Conservation (phyloP, 2,797 vertebrate genomes). For the Craterocephalus amniculus region DNA sequence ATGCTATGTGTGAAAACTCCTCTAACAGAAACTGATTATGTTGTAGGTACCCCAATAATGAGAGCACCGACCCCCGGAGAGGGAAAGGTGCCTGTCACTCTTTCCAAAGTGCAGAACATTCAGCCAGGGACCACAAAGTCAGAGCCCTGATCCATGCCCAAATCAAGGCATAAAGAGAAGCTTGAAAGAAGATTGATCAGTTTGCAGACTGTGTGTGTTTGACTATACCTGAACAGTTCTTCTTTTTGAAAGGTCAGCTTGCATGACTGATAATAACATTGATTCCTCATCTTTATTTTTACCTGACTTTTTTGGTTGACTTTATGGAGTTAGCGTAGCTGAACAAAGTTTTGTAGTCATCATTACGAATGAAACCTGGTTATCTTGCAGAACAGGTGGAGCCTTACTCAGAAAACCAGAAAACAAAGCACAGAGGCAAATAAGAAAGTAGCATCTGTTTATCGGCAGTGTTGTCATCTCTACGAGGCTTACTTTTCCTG, state of each 20-base stretch:
- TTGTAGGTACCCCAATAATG: conserved; percentile 84
- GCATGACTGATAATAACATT: conserved; percentile 44
- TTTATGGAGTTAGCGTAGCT: conserved; percentile 14
- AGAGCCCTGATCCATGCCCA: conserved; percentile 85
- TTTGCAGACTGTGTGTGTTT: conserved; percentile 28
- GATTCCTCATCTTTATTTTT: conserved; percentile 42
- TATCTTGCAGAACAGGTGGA: conserved; percentile 18
- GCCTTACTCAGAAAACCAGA: conserved; percentile 2
- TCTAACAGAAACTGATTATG: conserved; percentile 23
- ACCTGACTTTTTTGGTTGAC: conserved; percentile 31
- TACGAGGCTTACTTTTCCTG: conserved; percentile 16
- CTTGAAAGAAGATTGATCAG: conserved; percentile 32
- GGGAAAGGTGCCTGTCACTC: conserved; percentile 92
- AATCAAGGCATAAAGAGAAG: conserved; percentile 40
- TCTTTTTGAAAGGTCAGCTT: conserved; percentile 68
- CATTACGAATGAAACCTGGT: conserved; percentile 1
- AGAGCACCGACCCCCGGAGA: conserved; percentile 91
- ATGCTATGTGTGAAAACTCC: neutral
- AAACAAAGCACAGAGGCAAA: conserved; percentile 46
- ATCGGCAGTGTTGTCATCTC: conserved; percentile 4
- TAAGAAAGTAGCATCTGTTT: conserved; percentile 32
- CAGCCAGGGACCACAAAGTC: conserved; percentile 85
- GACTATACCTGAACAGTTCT: conserved; percentile 32
- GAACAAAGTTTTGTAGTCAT: conserved; percentile 26
- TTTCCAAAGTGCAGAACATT: conserved; percentile 96